A percentile compares a stretch with the other conserved stretches of the same genome.
These are phyloP conservation scores for Octonoba sinensis DNA, from an alignment of 2,888 invertebrate species.

Conservation along the genomic window DNA sequence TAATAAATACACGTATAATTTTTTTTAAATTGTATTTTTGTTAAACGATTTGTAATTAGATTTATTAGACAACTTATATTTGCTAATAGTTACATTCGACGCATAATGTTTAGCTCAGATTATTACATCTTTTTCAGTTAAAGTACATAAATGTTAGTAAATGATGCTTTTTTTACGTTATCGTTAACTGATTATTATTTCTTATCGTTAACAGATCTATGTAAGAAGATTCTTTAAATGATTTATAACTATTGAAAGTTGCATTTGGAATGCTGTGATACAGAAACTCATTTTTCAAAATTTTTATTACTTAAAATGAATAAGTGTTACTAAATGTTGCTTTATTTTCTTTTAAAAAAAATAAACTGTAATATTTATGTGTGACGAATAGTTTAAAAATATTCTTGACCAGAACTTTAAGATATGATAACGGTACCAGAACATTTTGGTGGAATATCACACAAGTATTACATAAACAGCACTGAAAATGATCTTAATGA, in stretches of 20 bases:
- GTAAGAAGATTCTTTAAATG: no score
- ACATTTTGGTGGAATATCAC: slow-evolving; percentile 47
- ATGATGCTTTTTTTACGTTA: neutral
- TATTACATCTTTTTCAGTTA: no score
- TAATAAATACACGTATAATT: no score
- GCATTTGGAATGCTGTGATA: no score
- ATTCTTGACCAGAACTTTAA: neutral
- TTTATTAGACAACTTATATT: no score
- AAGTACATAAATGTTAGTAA: neutral
- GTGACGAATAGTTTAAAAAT: neutral
- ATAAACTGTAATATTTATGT: neutral
- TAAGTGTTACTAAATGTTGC: neutral
- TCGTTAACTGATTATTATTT: neutral
- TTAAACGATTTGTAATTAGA: no score
- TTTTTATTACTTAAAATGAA: neutral
- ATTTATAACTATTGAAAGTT: no score
- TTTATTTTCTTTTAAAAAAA: neutral
- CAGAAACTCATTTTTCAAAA: no score
- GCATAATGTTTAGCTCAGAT: no score
- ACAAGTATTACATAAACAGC: slow-evolving; percentile 37
- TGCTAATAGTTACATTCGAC: no score
- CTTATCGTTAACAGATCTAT: no score
- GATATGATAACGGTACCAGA: slow-evolving; percentile 60
- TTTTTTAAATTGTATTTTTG: no score
- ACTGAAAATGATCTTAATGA: slow-evolving; percentile 25